phyloP scores from a whole-genome alignment of 2,888 invertebrate species.

The Zygogramma bicolorata region DNA sequence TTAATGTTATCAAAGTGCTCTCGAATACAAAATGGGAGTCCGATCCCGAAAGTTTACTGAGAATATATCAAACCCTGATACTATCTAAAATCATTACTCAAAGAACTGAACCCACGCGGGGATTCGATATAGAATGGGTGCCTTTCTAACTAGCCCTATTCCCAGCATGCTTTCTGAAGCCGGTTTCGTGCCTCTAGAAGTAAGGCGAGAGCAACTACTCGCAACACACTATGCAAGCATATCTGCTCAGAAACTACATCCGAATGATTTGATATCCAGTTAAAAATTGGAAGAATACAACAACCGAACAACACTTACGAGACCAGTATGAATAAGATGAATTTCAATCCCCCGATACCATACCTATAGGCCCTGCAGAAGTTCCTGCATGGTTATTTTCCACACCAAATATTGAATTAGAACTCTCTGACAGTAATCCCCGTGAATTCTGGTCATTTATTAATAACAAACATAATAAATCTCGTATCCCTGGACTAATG shows the following conservation, averaged over 20 bases:
- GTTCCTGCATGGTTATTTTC: too few species aligned
- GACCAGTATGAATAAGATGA: not conserved
- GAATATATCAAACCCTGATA: constrained; percentile 11
- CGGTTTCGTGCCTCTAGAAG: not conserved
- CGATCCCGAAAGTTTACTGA: not conserved
- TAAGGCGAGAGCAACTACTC: not conserved
- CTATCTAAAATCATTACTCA: constrained; percentile 12
- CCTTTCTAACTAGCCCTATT: constrained; percentile 7
- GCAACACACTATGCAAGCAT: not conserved
- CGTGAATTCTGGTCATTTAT: too few species aligned
- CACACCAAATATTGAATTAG: too few species aligned
- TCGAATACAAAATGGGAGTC: constrained; percentile 17
- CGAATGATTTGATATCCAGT: too few species aligned
- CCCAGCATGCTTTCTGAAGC: not conserved
- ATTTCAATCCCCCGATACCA: too few species aligned
- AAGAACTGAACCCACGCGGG: not conserved
- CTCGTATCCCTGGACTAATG: too few species aligned
- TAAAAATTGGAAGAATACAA: not conserved
- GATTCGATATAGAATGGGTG: not conserved
- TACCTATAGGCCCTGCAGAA: too few species aligned
- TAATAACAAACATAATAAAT: too few species aligned
- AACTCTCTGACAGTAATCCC: too few species aligned
- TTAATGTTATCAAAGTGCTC: constrained; percentile 15
- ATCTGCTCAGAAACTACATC: too few species aligned
- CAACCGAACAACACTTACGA: not conserved